Base-by-base conservation (phyloP, 2,797 vertebrate species). In the Lagorchestes hirsutus region DNA sequence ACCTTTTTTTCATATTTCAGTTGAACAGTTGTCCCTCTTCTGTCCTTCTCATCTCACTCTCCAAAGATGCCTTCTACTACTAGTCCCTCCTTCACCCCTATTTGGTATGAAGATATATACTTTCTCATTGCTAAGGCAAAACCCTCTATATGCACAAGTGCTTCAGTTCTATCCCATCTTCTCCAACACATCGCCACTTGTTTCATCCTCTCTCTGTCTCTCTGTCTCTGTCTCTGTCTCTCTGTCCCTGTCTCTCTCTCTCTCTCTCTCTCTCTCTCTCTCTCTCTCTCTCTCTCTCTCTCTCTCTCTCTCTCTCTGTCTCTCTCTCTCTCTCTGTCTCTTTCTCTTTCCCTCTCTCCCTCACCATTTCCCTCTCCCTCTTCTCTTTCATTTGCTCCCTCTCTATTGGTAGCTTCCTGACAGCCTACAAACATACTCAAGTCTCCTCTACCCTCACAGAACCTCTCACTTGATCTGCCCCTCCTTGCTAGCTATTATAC, bases 181-280 rank as follows among this genome's bases (percentile, higher is more conserved):
- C 62, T 67, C 13, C 13, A 67, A 13, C 34, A 67, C 34, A 67
- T 29, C 29, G 3, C 31, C 34, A 74, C 34, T 34, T 74, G 9
- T 27, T 50, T 46, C 40, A 87, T 50, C 74, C 40, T 10, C 27
- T 50, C 9, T 24, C 4, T 46, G 3, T n/a, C 2, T 13, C 13
- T 10, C 24, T 14, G n/a, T 2, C 16, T 1, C 9, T 1, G 27
- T 16, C 31, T 16, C 12, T 34, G 5, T 34, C 10, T 62, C 1
- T 14, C 2, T 59, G 8, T 59, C 58, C n/a, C n/a, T n/a, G n/a
- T 29, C 9, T 11, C 8, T 11, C 57, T 2, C 29, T 9, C 3
- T 13, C 58, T 12, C 10, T 29, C 27, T 1, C 57, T 12, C 10
- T 4, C 58, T 59, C 4, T 4, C 58, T 59, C 5, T 24, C 18